phyloP scores from a whole-genome alignment of 2,113 vertebrate species.

The Rhinichthys klamathensis region DNA sequence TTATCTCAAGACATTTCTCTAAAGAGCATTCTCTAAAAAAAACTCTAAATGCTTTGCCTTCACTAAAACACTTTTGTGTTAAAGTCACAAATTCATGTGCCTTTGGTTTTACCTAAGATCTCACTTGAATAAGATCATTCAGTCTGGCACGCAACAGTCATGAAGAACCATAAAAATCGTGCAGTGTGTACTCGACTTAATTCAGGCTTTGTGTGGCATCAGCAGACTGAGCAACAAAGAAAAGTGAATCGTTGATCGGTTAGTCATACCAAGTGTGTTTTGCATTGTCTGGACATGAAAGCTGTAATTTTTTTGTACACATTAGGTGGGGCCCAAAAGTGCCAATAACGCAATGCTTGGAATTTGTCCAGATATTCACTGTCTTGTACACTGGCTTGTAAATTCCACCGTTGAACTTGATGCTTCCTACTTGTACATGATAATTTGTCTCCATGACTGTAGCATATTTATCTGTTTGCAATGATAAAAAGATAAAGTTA shows the following conservation, averaged over 20 bases:
- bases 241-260: constrained; percentile 3
- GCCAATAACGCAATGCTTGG: constrained; percentile 4
- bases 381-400: neutral
- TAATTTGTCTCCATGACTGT: neutral
- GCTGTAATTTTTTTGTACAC: neutral
- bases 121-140: neutral
- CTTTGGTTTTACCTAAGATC: neutral
- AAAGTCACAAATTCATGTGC: neutral
- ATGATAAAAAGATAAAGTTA: no score
- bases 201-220: neutral
- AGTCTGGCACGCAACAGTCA: neutral
- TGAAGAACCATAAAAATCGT: neutral
- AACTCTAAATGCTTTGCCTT: no score
- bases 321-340: constrained; percentile 14
- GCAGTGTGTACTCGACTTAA: neutral
- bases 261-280: neutral
- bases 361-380: neutral
- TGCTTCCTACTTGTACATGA: neutral
- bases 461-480: no score
- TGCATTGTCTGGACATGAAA: constrained; percentile 13
- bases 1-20: neutral
- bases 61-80: no score
- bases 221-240: neutral
- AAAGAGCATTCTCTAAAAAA: neutral
- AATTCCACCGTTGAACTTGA: neutral